Conservation (phyloP, 2,888 invertebrate species). For the Tholera decimalis region DNA sequence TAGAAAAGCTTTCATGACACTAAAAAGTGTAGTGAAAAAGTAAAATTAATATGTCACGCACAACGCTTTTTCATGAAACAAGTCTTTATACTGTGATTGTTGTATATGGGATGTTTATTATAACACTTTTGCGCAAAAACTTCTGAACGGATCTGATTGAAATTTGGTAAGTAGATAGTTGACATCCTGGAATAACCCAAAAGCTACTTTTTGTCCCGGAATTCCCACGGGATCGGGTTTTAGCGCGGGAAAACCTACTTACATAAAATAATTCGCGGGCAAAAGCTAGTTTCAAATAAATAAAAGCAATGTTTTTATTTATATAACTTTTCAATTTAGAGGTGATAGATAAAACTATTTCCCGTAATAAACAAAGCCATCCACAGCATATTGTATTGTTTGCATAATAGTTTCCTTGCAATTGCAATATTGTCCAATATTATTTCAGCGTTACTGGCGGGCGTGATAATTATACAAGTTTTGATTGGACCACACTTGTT, state of each 20-base stretch:
- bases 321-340: background rate
- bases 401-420: conserved; percentile 1
- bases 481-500: conserved; percentile 27
- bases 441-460: background rate
- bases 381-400: background rate
- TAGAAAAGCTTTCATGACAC: too few species aligned
- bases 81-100: background rate
- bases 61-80: conserved; percentile 5
- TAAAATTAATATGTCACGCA: background rate
- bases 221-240: too few species aligned
- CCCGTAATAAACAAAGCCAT: background rate
- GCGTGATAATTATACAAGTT: conserved; percentile 43
- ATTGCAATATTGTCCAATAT: conserved; percentile 3
- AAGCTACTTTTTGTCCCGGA: too few species aligned
- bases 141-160: too few species aligned
- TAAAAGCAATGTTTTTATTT: background rate
- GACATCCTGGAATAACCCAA: too few species aligned
- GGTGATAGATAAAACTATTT: background rate
- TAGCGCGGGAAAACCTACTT: too few species aligned
- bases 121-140: too few species aligned
- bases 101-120: too few species aligned
- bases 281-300: background rate
- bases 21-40: too few species aligned
- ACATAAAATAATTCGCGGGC: background rate
- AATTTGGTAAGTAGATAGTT: too few species aligned